Evolutionary conservation across 2,797 vertebrate species (phyloP), one percentile per base, ranked within the genome.

Genomic region (Acipenser transmontanus): DNA sequence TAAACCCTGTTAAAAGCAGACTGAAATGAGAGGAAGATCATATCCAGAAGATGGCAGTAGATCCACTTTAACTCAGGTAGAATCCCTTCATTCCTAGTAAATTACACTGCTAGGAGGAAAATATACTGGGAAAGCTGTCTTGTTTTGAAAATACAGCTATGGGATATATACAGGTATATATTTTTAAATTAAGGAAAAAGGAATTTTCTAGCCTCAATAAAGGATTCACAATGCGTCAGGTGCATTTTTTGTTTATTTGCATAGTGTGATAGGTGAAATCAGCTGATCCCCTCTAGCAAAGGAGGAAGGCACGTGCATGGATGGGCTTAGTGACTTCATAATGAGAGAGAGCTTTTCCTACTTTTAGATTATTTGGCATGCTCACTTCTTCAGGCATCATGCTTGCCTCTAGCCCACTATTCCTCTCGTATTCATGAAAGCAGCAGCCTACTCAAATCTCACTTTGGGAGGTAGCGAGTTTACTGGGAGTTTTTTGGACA

Each of bases 31-130:
- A 34, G 34, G 34, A 76, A 48, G 51, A 71, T 72, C 50, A 20
- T 65, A 70, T 72, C 68, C 62, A 74, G 77, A 67, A 79, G 34
- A 34, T 34, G 34, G 34, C 34, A 34, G 34, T 34, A 34, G 34
- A 34, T 34, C 34, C 34, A 34, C 34, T 34, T 34, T 34, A 34
- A 34, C 34, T 34, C 4, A 3, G 1, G 13, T 57, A n/a, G 7
- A 10, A 57, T 6, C 13, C 6, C 8, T 57, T 57, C 1, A 1
- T 57, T 13, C 54, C 11, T 13, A n/a, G 8, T n/a, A n/a, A 11
- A 57, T 13, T 57, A 13, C 12, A 57, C 11, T 10, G 6, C 12
- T 34, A n/a, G 4, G 34, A 34, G 34, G 34, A 34, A 34, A 34
- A 34, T 3, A 34, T 34, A 34, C 34, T 34, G 3, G 34, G 3